These are phyloP conservation scores for Mastomys coucha DNA, from an alignment of 2,113 vertebrate species.

Conservation along the genomic window DNA sequence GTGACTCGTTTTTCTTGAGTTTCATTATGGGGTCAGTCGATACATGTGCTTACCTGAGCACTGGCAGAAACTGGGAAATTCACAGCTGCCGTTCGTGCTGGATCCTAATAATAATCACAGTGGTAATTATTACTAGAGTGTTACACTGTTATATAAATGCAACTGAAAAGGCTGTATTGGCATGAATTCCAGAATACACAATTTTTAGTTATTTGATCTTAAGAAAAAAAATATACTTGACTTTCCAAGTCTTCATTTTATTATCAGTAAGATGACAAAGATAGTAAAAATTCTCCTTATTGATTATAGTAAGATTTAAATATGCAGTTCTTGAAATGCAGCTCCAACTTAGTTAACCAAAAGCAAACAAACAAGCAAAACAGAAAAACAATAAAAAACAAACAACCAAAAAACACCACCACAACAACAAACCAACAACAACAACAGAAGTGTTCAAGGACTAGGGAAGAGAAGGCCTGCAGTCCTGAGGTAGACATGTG, in stretches of 20 bases:
- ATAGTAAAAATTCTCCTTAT: neutral
- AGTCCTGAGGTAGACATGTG: too few relatives aligned
- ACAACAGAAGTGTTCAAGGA: neutral
- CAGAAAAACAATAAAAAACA: too few relatives aligned
- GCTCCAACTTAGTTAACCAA: neutral
- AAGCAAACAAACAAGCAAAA: neutral
- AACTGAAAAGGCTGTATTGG: neutral
- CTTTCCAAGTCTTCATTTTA: neutral
- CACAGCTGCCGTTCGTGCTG: neutral
- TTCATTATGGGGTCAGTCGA: slow-evolving; percentile 33
- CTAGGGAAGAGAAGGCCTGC: neutral
- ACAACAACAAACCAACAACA: too few relatives aligned
- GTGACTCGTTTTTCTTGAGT: slow-evolving; percentile 11
- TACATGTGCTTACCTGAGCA: neutral
- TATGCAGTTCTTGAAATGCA: slow-evolving; percentile 31
- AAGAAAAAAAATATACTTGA: slow-evolving; percentile 50
- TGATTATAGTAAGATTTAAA: slow-evolving; percentile 15
- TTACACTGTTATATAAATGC: neutral
- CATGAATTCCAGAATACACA: neutral
- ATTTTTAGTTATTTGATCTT: neutral
- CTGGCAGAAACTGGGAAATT: neutral
- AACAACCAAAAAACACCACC: too few relatives aligned
- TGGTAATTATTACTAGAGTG: neutral
- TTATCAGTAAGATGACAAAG: neutral
- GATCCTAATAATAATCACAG: neutral